A percentile compares a stretch with the other conserved stretches of the same genome.
These are phyloP conservation scores for Acrobasis consociella DNA, from an alignment of 2,888 invertebrate species.

Conservation along the genomic window DNA sequence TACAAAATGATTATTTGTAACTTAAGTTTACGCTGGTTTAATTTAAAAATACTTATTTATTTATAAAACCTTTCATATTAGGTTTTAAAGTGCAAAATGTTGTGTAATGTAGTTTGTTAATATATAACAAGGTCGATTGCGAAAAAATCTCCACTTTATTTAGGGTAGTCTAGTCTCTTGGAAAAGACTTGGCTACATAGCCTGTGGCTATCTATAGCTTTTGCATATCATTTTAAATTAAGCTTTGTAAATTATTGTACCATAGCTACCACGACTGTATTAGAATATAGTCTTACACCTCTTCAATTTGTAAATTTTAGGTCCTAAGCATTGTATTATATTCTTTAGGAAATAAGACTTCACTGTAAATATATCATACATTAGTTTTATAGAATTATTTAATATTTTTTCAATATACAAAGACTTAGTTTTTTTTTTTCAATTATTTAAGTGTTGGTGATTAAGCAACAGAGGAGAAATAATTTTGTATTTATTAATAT, in stretches of 20 bases:
- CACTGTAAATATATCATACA: conserved; percentile 66
- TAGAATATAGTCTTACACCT: conserved; percentile 58
- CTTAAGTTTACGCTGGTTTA: too few relatives aligned
- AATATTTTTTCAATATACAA: conserved; percentile 25
- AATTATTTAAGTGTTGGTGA: background rate
- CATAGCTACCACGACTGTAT: conserved; percentile 72
- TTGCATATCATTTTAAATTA: conserved; percentile 79
- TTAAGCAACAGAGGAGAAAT: background rate
- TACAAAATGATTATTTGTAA: background rate
- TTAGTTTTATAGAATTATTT: conserved; percentile 36
- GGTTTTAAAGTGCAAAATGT: background rate
- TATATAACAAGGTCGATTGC: conserved; percentile 34
- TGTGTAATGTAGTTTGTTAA: background rate
- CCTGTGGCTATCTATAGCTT: conserved; percentile 63
- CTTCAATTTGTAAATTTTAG: conserved; percentile 52
- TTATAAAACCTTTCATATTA: too few relatives aligned
- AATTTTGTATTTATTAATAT: background rate
- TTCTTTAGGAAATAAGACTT: conserved; percentile 68
- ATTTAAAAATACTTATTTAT: too few relatives aligned
- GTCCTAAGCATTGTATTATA: conserved; percentile 57
- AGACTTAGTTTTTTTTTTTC: conserved; percentile 28
- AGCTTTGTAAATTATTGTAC: conserved; percentile 81
- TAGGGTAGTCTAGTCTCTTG: conserved; percentile 10
- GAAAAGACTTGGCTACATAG: conserved; percentile 3
- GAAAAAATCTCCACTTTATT: conserved; percentile 26